Evolutionary conservation across 2,797 vertebrate species (phyloP), one percentile per base, ranked within the genome.

Genomic region (Chloroceryle inda): DNA sequence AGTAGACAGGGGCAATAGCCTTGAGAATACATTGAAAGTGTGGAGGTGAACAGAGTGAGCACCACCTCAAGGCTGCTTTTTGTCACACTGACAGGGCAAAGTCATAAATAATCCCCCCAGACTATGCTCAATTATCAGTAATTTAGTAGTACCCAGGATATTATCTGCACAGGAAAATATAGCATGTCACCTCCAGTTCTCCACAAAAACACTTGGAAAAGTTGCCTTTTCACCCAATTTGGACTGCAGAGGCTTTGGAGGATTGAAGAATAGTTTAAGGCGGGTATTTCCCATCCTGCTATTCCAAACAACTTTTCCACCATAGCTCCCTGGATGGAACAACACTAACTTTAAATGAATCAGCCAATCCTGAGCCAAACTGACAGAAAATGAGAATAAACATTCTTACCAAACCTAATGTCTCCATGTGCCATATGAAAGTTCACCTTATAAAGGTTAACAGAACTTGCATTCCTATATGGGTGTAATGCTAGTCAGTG

Each of bases 291-390:
- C 98, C 37, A 98, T 98, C 89, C 93, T 98, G 88, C 91, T 98
- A 59, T 98, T 98, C 98, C 98, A 98, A 63, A 98, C 80, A 64
- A 99, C 98, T 97, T 98, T 98, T 47, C 98, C 98, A 96, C 98
- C 97, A 12, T 85, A 97, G 86, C 98, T 98, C 69, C 98, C 98
- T 98, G 96, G 5, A 79, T 55, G 40, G 67, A 49, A 27, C 24
- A 22, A 42, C 8, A 20, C 6, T 15, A 52, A 64, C 21, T 50
- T 61, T 31, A 73, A 58, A 18, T n/a, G 7, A 53, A n/a, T 50
- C 38, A 29, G 59, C 13, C 55, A 38, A 16, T 26, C 66, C 13
- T 42, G 18, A 85, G 29, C 22, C 7, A 19, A 81, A 91, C 15
- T 17, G 23, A 19, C 4, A 77, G n/a, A 0, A 52, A 3, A 59